Evolutionary conservation across 1,140 invertebrate species (phyloP), one percentile per base, ranked within the genome.

Genomic region (Drosophila ananassae): DNA sequence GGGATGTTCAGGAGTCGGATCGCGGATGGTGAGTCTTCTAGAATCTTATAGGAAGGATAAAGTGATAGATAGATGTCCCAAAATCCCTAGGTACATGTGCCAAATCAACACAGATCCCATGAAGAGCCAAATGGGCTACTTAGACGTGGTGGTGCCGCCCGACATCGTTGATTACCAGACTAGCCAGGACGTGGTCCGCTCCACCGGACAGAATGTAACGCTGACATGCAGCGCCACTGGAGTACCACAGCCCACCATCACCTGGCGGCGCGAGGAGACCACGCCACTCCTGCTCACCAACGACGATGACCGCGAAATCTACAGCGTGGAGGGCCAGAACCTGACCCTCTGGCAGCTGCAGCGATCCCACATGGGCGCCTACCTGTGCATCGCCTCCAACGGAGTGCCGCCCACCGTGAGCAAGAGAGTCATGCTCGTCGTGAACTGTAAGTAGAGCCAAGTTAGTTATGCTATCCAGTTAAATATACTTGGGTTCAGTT

Each of bases 71-170:
- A 28, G 5, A 28, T 32, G 8, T 1, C 2, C n/a, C n/a, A 13
- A 25, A 28, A 25, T 32, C 13, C 6, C 0, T 0, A 85, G 82
- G 82, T 89, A 89, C 47, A 97, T 97, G 96, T 97, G 96, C 91
- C 96, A 97, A 92, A 96, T 98, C 69, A 98, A 98, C 92, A 98
- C 97, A 3, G 96, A 97, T 89, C 96, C 97, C 0, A 98, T 98
- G 96, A 97, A 97, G 87, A 97, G 95, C 89, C 96, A 97, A 92
- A 95, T 96, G 24, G 97, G 96, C 4, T 97, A 97, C 91, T 92
- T 98, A 66, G 95, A 97, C 85, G 96, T 98, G 48, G 96, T 97
- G 94, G 96, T 96, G 17, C 95, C 96, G 12, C 95, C 95, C 10
- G 95, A 96, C 77, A 96, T 96, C 46, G 92, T 96, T 41, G 95